Evolutionary conservation across 2,113 vertebrate species (phyloP).

Genomic region (Amphilophus citrinellus): DNA sequence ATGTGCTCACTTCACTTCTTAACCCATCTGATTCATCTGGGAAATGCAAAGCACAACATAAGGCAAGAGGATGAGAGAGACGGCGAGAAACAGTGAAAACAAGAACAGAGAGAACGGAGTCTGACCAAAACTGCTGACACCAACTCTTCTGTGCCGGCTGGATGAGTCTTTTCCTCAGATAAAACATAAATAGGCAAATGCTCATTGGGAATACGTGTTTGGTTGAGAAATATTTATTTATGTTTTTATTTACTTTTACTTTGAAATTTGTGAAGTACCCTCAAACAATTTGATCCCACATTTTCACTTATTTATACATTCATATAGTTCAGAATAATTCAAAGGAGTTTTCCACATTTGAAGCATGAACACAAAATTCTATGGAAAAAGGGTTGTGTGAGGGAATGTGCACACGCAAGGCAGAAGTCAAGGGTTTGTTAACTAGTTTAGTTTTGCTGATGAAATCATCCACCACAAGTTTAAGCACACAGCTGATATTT

Average conservation of each 20-base stretch:
- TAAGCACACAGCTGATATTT: slow-evolving; percentile 47
- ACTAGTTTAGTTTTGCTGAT: slow-evolving; percentile 66
- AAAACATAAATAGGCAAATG: slow-evolving; percentile 77
- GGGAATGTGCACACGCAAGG: not conserved
- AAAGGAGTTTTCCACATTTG: not conserved
- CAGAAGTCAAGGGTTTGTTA: slow-evolving; percentile 24
- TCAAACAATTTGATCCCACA: not conserved
- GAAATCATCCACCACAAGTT: slow-evolving; percentile 44
- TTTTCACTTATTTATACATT: not conserved
- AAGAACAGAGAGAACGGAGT: slow-evolving; percentile 57
- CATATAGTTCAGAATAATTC: not conserved
- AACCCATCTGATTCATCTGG: slow-evolving; percentile 74
- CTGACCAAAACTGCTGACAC: slow-evolving; percentile 73
- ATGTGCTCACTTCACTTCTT: slow-evolving; percentile 77
- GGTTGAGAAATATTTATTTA: slow-evolving; percentile 61
- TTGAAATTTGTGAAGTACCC: slow-evolving; percentile 32
- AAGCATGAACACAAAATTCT: not conserved
- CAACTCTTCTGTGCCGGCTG: slow-evolving; percentile 57
- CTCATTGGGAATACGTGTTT: slow-evolving; percentile 69
- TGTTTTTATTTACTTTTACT: slow-evolving; percentile 55
- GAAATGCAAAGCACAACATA: slow-evolving; percentile 66
- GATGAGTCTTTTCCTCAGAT: slow-evolving; percentile 67
- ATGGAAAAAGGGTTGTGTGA: not conserved
- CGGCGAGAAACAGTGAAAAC: slow-evolving; percentile 56
- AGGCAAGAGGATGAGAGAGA: slow-evolving; percentile 58